Percentiles rank a stretch among this genome's conserved stretches.
Evolutionary conservation across 2,888 invertebrate species (phyloP).

Genomic region (Frankliniella fusca): DNA sequence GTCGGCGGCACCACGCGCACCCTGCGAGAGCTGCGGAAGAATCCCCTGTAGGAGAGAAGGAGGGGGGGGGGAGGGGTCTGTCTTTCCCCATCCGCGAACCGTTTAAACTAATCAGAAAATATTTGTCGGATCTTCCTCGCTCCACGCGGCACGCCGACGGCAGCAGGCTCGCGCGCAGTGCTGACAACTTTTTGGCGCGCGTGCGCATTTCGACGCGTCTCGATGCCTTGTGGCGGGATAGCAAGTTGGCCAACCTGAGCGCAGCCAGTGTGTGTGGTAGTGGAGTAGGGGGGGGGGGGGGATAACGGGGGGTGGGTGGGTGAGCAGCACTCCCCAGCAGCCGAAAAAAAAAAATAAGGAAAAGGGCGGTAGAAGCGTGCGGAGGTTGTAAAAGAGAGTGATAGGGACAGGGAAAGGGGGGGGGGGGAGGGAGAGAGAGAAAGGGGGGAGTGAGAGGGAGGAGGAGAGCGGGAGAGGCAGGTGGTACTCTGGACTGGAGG

Average conservation of each 20-base stretch:
- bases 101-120: conserved; percentile 19
- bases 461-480: background rate
- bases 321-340: background rate
- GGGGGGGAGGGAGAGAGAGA: background rate
- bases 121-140: conserved; percentile 2
- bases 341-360: background rate
- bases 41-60: background rate
- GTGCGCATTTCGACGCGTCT: background rate
- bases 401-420: background rate
- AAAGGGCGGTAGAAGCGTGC: background rate
- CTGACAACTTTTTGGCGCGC: background rate
- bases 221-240: too few relatives aligned
- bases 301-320: background rate
- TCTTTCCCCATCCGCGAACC: background rate
- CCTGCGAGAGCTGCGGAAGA: too few relatives aligned
- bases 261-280: too few relatives aligned
- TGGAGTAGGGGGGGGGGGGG: background rate
- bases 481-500: too few relatives aligned
- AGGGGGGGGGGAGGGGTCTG: background rate
- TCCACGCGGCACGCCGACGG: too few relatives aligned
- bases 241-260: too few relatives aligned
- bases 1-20: too few relatives aligned
- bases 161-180: too few relatives aligned
- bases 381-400: conserved; percentile 4
- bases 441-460: background rate